Percentiles rank a stretch among this genome's conserved stretches.
phyloP scores from a whole-genome alignment of 2,113 vertebrate genomes.

The Pygoscelis adeliae region DNA sequence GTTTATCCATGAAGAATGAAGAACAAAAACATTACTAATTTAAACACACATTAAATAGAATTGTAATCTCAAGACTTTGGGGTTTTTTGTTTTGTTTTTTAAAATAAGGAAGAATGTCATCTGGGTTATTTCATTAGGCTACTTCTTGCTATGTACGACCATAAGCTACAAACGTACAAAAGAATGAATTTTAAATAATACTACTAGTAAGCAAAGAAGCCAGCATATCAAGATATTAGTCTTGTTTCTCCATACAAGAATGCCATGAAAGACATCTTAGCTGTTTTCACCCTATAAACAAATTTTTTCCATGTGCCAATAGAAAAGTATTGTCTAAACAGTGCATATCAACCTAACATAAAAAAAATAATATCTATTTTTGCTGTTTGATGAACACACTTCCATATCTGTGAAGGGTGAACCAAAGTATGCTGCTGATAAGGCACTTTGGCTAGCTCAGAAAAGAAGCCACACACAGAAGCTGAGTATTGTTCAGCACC shows the following conservation, averaged over 20 bases:
- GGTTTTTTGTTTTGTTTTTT: neutral
- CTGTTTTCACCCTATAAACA: neutral
- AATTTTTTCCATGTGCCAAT: neutral
- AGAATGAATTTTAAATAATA: neutral
- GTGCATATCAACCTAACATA: neutral
- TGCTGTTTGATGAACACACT: neutral
- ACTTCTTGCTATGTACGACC: neutral
- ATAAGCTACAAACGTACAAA: neutral
- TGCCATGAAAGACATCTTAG: neutral
- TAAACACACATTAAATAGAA: neutral
- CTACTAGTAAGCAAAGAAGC: neutral
- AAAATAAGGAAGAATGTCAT: neutral
- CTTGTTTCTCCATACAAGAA: neutral
- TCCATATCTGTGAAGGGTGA: neutral
- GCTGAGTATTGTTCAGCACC: neutral
- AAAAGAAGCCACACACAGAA: neutral
- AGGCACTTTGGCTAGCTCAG: neutral
- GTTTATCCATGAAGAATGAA: neutral
- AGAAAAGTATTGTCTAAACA: neutral
- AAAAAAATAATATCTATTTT: neutral
- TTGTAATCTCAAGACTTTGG: neutral
- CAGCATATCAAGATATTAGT: too few relatives aligned
- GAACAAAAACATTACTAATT: neutral
- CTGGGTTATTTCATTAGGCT: neutral
- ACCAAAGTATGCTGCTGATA: neutral